phyloP scores from a whole-genome alignment of 2,113 vertebrate genomes.

The Serinus canaria region DNA sequence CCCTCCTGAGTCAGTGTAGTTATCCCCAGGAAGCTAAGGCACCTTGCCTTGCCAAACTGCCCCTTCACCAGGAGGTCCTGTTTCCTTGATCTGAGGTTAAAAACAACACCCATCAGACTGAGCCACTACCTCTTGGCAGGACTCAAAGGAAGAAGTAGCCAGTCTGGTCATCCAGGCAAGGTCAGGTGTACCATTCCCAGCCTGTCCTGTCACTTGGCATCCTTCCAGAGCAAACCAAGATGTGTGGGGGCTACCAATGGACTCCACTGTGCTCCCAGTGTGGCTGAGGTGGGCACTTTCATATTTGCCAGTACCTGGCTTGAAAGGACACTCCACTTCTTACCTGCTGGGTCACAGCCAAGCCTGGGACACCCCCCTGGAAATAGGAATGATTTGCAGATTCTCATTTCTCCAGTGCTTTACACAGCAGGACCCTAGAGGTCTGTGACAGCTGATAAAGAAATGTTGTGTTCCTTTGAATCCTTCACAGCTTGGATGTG shows the following conservation, averaged over 20 bases:
- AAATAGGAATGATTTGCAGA: background rate
- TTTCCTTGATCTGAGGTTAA: background rate
- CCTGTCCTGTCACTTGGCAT: background rate
- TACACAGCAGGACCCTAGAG: background rate
- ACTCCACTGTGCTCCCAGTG: background rate
- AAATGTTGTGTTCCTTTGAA: background rate
- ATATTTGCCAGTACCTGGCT: fast-evolving
- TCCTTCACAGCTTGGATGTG: background rate
- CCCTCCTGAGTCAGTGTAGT: background rate
- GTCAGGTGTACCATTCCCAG: fast-evolving
- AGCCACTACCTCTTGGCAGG: background rate
- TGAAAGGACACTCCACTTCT: background rate
- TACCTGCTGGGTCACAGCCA: background rate
- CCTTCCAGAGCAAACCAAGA: background rate
- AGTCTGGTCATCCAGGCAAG: fast-evolving
- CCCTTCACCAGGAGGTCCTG: background rate
- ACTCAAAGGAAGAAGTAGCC: background rate
- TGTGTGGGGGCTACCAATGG: fast-evolving
- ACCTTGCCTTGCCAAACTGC: background rate
- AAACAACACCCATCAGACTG: fast-evolving
- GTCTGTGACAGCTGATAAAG: background rate
- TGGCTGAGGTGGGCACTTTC: no score
- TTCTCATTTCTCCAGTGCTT: background rate
- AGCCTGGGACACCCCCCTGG: background rate
- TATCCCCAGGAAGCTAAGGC: background rate